phyloP scores from a whole-genome alignment of 1,140 invertebrate species.

The Drosophila saltans region DNA sequence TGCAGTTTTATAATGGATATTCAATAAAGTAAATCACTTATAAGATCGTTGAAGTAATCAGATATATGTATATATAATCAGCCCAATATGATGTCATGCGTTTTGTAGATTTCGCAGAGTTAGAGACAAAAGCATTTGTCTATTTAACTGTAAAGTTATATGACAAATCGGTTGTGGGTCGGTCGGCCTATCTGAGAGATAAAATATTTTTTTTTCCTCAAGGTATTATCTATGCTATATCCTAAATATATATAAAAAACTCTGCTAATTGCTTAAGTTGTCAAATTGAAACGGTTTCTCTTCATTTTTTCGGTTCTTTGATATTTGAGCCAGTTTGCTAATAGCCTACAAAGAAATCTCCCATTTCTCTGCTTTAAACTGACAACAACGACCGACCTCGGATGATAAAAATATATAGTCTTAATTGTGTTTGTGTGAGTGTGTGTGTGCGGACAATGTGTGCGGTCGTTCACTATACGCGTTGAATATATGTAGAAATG shows the following conservation, averaged over 20 bases:
- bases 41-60: too few species aligned
- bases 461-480: conserved; percentile 48
- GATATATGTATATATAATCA: too few species aligned
- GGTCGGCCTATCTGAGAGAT: too few species aligned
- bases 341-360: conserved; percentile 47
- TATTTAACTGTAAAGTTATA: too few species aligned
- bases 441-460: conserved; percentile 47
- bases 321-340: conserved; percentile 78
- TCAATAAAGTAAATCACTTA: too few species aligned
- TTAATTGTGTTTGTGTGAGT: conserved; percentile 56
- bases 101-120: too few species aligned
- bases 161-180: too few species aligned
- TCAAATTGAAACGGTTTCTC: conserved; percentile 25
- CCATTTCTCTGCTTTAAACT: not conserved
- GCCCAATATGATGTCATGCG: too few species aligned
- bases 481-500: not conserved
- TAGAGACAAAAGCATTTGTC: too few species aligned
- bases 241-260: not conserved
- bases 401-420: conserved; percentile 69
- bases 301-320: conserved; percentile 52
- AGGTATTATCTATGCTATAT: too few species aligned
- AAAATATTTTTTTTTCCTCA: too few species aligned
- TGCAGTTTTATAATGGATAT: too few species aligned
- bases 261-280: conserved; percentile 63
- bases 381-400: conserved; percentile 17